phyloP scores from a whole-genome alignment of 2,113 vertebrate species.

The Lanius collurio region DNA sequence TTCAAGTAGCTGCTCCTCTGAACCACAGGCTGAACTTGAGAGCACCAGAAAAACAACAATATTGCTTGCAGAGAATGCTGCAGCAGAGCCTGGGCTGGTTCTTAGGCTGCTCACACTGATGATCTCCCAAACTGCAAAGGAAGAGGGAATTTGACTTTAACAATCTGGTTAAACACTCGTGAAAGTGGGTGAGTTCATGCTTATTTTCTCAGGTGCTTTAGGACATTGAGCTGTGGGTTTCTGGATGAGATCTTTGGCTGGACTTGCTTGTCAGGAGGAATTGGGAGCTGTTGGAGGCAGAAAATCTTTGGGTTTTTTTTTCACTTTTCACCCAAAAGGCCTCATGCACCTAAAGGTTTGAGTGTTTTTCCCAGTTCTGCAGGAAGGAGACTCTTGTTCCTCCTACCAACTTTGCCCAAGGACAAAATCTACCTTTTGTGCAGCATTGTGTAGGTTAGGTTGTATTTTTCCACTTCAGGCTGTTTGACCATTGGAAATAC shows the following conservation, averaged over 20 bases:
- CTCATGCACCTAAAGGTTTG: neutral
- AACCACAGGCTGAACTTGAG: constrained; percentile 14
- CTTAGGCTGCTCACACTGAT: neutral
- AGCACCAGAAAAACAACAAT: neutral
- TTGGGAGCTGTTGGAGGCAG: neutral
- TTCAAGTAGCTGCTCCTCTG: constrained; percentile 18
- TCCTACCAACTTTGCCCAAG: neutral
- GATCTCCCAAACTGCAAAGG: neutral
- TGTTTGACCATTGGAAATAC: neutral
- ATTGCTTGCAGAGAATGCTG: neutral
- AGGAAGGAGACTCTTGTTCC: neutral
- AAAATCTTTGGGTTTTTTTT: neutral
- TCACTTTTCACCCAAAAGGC: neutral
- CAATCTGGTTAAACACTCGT: neutral
- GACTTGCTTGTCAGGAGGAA: neutral
- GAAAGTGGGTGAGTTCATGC: neutral
- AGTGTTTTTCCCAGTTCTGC: neutral
- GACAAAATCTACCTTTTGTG: neutral
- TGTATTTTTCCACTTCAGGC: neutral
- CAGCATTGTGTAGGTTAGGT: neutral
- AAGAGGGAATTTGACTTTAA: neutral
- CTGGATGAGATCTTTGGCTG: neutral
- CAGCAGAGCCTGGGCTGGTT: neutral
- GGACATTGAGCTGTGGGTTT: neutral
- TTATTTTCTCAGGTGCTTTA: neutral